Evolutionary conservation across 2,113 vertebrate species (phyloP).

Genomic region (Pavo muticus): DNA sequence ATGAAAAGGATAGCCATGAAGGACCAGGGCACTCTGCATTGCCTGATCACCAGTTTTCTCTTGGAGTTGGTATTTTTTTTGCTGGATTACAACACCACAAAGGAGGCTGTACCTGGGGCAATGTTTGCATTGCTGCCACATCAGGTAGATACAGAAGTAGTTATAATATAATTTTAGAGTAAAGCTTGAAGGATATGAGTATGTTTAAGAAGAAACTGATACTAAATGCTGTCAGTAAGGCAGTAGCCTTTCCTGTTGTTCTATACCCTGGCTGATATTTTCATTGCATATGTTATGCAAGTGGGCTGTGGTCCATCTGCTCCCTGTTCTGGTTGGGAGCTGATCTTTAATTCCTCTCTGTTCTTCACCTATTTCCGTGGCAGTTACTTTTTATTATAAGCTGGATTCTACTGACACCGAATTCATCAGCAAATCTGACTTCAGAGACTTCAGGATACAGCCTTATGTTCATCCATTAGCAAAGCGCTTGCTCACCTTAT

Average conservation of each 20-base stretch:
- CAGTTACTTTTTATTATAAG: background rate
- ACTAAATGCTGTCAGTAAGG: background rate
- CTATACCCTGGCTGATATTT: background rate
- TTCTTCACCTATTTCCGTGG: background rate
- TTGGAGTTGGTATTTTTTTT: background rate
- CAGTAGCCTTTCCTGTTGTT: background rate
- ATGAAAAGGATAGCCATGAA: background rate
- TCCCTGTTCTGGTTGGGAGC: background rate
- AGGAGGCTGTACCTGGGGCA: accelerated
- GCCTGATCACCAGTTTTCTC: background rate
- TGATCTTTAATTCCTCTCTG: background rate
- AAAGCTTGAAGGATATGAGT: background rate
- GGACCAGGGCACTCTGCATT: background rate
- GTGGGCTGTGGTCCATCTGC: accelerated
- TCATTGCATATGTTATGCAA: accelerated
- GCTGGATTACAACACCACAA: background rate
- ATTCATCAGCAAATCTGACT: background rate
- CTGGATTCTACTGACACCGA: background rate
- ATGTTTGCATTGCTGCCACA: accelerated
- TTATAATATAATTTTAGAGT: accelerated
- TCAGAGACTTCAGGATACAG: background rate
- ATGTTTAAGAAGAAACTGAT: background rate
- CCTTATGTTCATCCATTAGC: background rate
- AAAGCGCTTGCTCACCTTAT: background rate
- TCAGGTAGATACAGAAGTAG: background rate